A percentile compares a stretch with the other conserved stretches of the same genome.
phyloP scores from a whole-genome alignment of 2,797 vertebrate species.

The Neosilurus hyrtlii region DNA sequence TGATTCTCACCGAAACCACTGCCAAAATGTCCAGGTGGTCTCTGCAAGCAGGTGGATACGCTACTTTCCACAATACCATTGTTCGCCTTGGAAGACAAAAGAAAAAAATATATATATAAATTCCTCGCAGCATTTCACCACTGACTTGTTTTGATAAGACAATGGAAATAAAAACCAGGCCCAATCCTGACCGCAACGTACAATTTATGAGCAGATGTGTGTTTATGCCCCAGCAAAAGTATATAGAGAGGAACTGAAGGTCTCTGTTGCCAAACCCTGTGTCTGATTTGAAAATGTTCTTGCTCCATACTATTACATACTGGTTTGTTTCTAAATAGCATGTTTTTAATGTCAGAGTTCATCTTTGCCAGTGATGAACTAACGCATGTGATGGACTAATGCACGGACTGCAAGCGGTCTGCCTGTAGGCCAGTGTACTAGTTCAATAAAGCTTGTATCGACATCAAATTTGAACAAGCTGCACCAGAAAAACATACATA shows the following conservation, averaged over 20 bases:
- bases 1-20: slow-evolving; percentile 14
- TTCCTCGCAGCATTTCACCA: slow-evolving; percentile 35
- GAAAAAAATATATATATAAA: background rate
- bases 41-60: slow-evolving; percentile 35
- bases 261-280: background rate
- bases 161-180: slow-evolving; percentile 52
- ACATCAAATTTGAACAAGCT: background rate
- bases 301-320: background rate
- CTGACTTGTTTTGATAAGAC: slow-evolving; percentile 49
- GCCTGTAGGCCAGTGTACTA: background rate
- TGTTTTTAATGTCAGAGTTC: background rate
- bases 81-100: slow-evolving; percentile 1
- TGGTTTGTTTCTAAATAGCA: background rate
- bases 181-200: slow-evolving; percentile 39
- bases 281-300: slow-evolving; percentile 1
- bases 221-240: slow-evolving; percentile 39
- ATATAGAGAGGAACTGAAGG: slow-evolving; percentile 29
- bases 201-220: slow-evolving; percentile 56
- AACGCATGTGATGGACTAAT: no score
- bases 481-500: background rate
- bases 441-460: background rate
- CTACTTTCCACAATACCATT: slow-evolving; percentile 37
- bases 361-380: background rate
- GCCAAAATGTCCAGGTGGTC: slow-evolving; percentile 36
- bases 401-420: background rate